phyloP scores from a whole-genome alignment of 2,888 invertebrate species.

The Phlogophora meticulosa region DNA sequence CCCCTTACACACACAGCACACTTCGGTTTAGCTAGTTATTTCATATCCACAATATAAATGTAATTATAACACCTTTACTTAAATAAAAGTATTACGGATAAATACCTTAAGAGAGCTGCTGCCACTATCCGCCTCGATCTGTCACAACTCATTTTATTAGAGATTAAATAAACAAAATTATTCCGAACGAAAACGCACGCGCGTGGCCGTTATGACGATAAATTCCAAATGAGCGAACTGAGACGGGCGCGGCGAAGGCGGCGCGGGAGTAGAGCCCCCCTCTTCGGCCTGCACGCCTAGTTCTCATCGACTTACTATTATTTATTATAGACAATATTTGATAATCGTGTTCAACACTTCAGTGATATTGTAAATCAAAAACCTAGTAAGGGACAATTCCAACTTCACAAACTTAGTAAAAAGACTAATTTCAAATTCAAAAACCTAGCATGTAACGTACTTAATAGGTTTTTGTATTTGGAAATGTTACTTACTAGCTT shows the following conservation, averaged over 20 bases:
- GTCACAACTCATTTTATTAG: conserved; percentile 6
- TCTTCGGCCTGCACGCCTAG: neutral
- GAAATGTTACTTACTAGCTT: neutral
- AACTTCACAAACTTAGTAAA: too few species aligned
- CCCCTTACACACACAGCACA: too few species aligned
- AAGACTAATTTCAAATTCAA: neutral
- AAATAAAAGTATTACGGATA: too few species aligned
- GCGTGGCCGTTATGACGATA: too few species aligned
- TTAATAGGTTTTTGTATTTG: conserved; percentile 3
- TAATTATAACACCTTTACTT: too few species aligned
- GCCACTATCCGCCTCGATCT: conserved; percentile 11
- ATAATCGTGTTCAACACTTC: neutral
- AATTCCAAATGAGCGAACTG: too few species aligned
- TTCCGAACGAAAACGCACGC: too few species aligned
- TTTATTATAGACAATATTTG: neutral
- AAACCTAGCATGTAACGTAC: conserved; percentile 14
- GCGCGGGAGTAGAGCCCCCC: too few species aligned
- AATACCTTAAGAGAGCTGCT: conserved; percentile 16
- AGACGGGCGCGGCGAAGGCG: too few species aligned
- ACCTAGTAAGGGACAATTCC: neutral
- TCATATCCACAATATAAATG: too few species aligned
- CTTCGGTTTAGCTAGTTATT: too few species aligned
- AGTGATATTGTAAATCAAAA: neutral
- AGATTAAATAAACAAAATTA: too few species aligned
- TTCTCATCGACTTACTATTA: conserved; percentile 3